Percentiles rank a stretch among this genome's conserved stretches.
These are phyloP conservation scores for Lithobius niger DNA, from an alignment of 1,140 invertebrate species.

Conservation along the genomic window DNA sequence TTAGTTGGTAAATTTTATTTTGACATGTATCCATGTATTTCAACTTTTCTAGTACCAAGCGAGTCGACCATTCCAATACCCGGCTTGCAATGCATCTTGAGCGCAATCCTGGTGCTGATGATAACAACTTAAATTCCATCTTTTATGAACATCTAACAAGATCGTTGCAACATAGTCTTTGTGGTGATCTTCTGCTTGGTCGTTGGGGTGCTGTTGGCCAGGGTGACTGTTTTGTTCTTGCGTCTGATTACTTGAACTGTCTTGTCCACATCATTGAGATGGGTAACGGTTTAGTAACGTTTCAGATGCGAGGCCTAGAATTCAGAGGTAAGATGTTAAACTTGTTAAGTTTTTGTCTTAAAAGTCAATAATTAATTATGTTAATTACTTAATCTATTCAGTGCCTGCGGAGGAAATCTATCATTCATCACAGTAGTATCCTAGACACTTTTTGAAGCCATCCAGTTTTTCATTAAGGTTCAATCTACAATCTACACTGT, in stretches of 20 bases:
- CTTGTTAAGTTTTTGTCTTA: too few relatives aligned
- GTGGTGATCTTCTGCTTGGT: slow-evolving; percentile 83
- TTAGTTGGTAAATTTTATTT: too few relatives aligned
- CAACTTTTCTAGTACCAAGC: slow-evolving; percentile 49
- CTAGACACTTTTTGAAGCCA: too few relatives aligned
- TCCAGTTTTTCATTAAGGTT: too few relatives aligned
- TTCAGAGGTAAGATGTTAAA: slow-evolving; percentile 77
- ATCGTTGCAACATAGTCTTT: slow-evolving; percentile 88
- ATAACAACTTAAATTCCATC: slow-evolving; percentile 98
- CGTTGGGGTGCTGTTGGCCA: slow-evolving; percentile 83
- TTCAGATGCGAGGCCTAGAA: slow-evolving; percentile 92
- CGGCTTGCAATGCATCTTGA: slow-evolving; percentile 88
- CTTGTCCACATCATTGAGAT: slow-evolving; percentile 95
- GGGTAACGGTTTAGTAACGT: slow-evolving; percentile 96
- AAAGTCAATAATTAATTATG: too few relatives aligned
- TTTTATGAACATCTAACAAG: slow-evolving; percentile 98
- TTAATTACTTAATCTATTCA: too few relatives aligned
- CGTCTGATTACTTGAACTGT: slow-evolving; percentile 95
- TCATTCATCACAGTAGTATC: too few relatives aligned
- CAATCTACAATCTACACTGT: too few relatives aligned
- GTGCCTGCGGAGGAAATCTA: too few relatives aligned
- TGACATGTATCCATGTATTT: too few relatives aligned
- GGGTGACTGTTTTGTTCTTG: slow-evolving; percentile 94
- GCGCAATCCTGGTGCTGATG: slow-evolving; percentile 86
- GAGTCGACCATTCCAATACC: slow-evolving; percentile 95